Evolutionary conservation across 2,797 vertebrate genomes (phyloP).

Genomic region (Sphenodon punctatus): DNA sequence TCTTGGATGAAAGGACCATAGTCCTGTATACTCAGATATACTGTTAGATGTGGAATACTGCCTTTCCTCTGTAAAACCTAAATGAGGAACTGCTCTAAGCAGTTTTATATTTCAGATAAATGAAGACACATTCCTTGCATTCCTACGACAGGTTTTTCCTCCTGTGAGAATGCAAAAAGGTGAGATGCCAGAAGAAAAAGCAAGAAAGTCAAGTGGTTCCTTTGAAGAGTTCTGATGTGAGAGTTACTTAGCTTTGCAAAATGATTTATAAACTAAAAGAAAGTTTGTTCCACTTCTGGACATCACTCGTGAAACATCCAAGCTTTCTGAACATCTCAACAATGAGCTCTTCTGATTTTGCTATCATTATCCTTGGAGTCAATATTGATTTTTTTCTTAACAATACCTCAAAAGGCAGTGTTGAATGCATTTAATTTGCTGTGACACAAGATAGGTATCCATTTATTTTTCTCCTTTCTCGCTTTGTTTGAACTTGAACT

Average conservation of each 20-base stretch:
- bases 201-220: neutral
- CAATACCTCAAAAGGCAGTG: constrained; percentile 14
- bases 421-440: constrained; percentile 23
- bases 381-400: constrained; percentile 17
- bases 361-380: neutral
- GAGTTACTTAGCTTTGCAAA: constrained; percentile 9
- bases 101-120: constrained; percentile 14
- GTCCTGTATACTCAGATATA: no score
- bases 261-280: constrained; percentile 19
- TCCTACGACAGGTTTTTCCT: constrained; percentile 1
- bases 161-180: neutral
- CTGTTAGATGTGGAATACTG: neutral
- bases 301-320: no score
- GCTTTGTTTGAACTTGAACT: constrained; percentile 46
- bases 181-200: constrained; percentile 6
- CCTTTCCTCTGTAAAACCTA: neutral
- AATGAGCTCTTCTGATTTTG: neutral
- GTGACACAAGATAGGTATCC: neutral
- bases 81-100: neutral
- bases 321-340: neutral
- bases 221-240: neutral
- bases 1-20: no score
- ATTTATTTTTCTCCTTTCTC: constrained; percentile 37
- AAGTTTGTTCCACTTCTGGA: constrained; percentile 27
- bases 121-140: neutral